Evolutionary conservation across 2,888 invertebrate species (phyloP).

Genomic region (Poecilus cupreus): DNA sequence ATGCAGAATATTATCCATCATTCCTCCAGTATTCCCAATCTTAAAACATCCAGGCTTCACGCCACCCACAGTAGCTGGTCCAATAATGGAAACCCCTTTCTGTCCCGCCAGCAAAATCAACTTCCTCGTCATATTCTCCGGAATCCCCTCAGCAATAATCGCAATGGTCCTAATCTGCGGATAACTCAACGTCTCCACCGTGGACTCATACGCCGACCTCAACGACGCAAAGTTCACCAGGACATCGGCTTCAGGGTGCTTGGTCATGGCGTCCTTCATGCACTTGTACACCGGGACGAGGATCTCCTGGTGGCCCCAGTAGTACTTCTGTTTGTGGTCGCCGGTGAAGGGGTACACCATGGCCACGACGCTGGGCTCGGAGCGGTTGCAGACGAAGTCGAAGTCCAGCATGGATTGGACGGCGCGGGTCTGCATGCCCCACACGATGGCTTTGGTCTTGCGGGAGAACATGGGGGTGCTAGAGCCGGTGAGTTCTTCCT

Average conservation of each 20-base stretch:
- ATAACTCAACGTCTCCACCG: conserved; percentile 94
- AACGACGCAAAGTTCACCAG: conserved; percentile 98
- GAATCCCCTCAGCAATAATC: conserved; percentile 99
- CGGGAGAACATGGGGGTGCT: conserved; percentile 82
- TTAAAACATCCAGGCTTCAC: conserved; percentile 99
- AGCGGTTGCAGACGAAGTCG: conserved; percentile 93
- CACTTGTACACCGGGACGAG: conserved; percentile 95
- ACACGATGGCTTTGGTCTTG: conserved; percentile 93
- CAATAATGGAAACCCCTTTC: conserved; percentile 76
- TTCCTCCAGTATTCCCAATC: conserved; percentile 99
- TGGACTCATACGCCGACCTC: conserved; percentile 97
- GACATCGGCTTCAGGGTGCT: conserved; percentile 95
- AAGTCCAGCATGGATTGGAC: conserved; percentile 98
- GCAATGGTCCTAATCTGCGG: conserved; percentile 97
- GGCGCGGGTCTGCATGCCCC: conserved; percentile 99
- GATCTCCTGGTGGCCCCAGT: conserved; percentile 99
- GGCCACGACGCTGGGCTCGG: conserved; percentile 94
- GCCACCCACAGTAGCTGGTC: conserved; percentile 97
- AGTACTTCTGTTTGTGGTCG: conserved; percentile 99
- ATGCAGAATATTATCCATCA: conserved; percentile 99
- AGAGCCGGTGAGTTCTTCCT: background rate
- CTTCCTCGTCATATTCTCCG: conserved; percentile 98
- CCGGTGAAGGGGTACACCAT: conserved; percentile 99
- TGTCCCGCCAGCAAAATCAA: conserved; percentile 89
- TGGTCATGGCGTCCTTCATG: conserved; percentile 96